Base-by-base conservation (phyloP, 1,140 invertebrate genomes). In the Rhynchophorus ferrugineus region DNA sequence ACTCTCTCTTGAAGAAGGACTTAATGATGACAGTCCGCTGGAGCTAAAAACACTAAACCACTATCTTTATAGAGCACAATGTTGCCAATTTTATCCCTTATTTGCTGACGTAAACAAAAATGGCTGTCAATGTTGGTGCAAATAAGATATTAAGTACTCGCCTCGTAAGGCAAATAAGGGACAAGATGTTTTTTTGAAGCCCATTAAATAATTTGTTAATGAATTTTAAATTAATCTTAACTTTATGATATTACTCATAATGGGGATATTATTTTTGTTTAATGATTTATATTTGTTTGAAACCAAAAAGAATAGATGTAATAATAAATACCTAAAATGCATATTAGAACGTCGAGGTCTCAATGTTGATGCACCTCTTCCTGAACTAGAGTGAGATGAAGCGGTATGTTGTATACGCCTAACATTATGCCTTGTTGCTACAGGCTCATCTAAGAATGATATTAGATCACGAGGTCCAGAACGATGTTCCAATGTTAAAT, bases 401-500 rank as follows among this genome's bases (percentile, higher is more conserved):
- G 83, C 77, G 33, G 85, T 80, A 69, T 91, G 85, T 37, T 89
- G 88, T 71, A 93, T 91, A 56, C 91, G 82, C 55, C 91, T 81
- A 44, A 90, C 84, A 54, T 82, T 83, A 66, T 80, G 78, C 42
- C 79, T 73, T 36, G 74, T 74, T 14, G 79, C 71, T 17, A 78
- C 77, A 53, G 89, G 88, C 73, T 94, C 91, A 75, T 95, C 91
- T 61, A 90, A 71, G 79, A 91, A 89, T 60, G 87, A 89, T 69
- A 91, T 90, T 63, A 91, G 77, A 75, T 91, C 87, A 68, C 87
- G 78, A 55, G 85, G 83, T 67, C 86, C 87, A 65, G 82, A 86
- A 63, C 90, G 82, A 77, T 98, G 95, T 69, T 98, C 93, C 57
- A 96, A 72, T 59, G 88, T 91, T 62, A 98, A 80, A 80, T 98